phyloP scores from a whole-genome alignment of 2,888 invertebrate species.

The Yponomeuta malinellus region DNA sequence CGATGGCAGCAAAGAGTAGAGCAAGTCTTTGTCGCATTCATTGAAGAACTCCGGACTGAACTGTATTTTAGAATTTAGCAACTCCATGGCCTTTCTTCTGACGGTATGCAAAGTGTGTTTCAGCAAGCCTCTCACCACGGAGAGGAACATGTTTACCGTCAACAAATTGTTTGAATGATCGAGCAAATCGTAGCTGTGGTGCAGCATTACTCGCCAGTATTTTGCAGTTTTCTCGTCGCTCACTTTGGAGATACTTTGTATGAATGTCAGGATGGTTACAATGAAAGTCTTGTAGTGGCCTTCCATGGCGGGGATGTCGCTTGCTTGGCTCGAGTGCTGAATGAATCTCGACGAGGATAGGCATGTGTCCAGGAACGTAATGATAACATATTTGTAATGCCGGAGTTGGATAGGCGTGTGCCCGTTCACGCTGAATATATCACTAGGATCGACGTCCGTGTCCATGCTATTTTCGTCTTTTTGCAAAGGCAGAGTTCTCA shows the following conservation, averaged over 20 bases:
- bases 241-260: constrained; percentile 79
- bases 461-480: constrained; percentile 70
- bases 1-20: constrained; percentile 77
- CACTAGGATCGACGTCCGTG: constrained; percentile 51
- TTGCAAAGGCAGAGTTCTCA: constrained; percentile 80
- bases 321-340: constrained; percentile 76
- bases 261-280: constrained; percentile 79
- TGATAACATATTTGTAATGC: constrained; percentile 87
- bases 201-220: constrained; percentile 89
- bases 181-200: constrained; percentile 85
- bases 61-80: constrained; percentile 88
- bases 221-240: constrained; percentile 79
- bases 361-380: constrained; percentile 83
- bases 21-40: constrained; percentile 61
- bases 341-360: constrained; percentile 82
- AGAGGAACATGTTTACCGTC: constrained; percentile 86
- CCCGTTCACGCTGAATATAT: constrained; percentile 78
- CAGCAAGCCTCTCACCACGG: constrained; percentile 84
- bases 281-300: constrained; percentile 81
- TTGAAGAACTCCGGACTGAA: constrained; percentile 78
- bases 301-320: constrained; percentile 71
- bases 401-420: constrained; percentile 85
- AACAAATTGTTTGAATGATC: constrained; percentile 88
- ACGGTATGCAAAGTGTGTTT: constrained; percentile 82
- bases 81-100: constrained; percentile 87